Evolutionary conservation across 2,888 invertebrate species (phyloP).

Genomic region (Piscicola geometra): DNA sequence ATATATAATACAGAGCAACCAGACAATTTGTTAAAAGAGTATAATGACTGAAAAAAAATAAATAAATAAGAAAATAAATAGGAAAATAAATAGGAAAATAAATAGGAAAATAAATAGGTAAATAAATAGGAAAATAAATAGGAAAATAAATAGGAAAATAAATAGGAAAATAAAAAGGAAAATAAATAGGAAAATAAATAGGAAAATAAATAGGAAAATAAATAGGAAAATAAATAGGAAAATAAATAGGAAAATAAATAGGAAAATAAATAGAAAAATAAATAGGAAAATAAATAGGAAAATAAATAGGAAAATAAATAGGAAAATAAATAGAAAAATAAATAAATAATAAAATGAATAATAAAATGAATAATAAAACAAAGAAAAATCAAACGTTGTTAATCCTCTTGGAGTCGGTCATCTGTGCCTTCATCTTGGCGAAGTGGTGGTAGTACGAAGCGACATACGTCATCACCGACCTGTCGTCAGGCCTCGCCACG

Average conservation of each 20-base stretch:
- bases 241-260: neutral
- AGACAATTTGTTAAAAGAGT: too few relatives aligned
- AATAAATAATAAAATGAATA: neutral
- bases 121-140: too few relatives aligned
- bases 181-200: too few relatives aligned
- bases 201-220: neutral
- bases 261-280: neutral
- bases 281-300: neutral
- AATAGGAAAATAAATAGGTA: too few relatives aligned
- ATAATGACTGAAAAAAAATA: too few relatives aligned
- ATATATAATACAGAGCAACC: too few relatives aligned
- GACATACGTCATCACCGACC: conserved; percentile 96
- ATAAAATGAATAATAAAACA: neutral
- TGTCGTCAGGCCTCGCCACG: conserved; percentile 88
- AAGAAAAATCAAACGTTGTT: conserved; percentile 72
- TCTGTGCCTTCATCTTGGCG: conserved; percentile 96
- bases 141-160: too few relatives aligned
- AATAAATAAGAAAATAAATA: too few relatives aligned
- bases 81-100: too few relatives aligned
- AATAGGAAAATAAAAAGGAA: too few relatives aligned
- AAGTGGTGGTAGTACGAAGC: conserved; percentile 99
- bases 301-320: neutral
- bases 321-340: neutral
- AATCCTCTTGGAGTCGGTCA: conserved; percentile 92
- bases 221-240: neutral